Conservation (phyloP, 2,797 vertebrate species). For the Ciconia nigra region DNA sequence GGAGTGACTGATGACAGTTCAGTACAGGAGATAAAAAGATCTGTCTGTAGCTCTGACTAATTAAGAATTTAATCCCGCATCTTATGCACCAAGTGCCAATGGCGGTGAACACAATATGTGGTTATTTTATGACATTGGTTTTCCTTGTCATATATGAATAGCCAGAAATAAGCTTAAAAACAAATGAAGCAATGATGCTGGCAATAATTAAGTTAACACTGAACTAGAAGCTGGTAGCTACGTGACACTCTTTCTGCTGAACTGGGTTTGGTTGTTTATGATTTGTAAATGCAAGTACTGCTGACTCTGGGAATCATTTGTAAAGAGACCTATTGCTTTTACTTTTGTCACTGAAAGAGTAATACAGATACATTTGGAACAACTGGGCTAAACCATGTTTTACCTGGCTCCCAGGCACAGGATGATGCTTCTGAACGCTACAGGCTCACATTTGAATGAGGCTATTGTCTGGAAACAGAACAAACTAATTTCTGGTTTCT, state of each 20-base stretch:
- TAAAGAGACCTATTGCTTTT: neutral
- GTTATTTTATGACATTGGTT: neutral
- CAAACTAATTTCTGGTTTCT: constrained; percentile 7
- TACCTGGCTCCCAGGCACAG: neutral
- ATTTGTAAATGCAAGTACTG: neutral
- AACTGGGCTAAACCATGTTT: neutral
- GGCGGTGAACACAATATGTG: neutral
- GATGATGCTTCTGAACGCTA: neutral
- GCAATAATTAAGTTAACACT: neutral
- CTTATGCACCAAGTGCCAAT: neutral
- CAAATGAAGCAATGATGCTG: neutral
- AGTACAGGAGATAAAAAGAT: neutral
- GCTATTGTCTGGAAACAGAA: neutral
- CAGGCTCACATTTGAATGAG: neutral
- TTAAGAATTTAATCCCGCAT: neutral
- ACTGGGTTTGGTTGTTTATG: neutral
- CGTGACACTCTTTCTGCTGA: neutral
- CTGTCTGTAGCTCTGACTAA: neutral
- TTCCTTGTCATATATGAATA: neutral
- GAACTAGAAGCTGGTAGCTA: neutral
- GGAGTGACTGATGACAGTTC: neutral
- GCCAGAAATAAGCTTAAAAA: neutral
- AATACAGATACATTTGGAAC: neutral
- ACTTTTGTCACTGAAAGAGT: neutral
- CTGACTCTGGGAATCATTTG: neutral